Conservation (phyloP, 2,888 invertebrate species). For the Stramonita haemastoma region DNA sequence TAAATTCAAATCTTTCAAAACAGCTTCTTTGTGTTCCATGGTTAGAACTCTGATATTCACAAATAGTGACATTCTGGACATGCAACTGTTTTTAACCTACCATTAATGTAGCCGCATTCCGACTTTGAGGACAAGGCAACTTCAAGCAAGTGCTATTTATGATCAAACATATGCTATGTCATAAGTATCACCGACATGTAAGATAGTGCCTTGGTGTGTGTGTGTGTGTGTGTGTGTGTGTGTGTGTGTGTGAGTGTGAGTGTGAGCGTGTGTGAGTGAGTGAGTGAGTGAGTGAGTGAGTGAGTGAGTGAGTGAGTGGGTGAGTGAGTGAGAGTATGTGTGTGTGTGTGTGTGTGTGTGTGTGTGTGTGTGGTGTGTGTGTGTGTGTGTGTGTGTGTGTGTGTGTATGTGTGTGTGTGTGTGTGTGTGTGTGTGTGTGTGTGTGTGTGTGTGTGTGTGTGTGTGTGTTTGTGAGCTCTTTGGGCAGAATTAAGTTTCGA, state of each 20-base stretch:
- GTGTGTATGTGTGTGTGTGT: not conserved
- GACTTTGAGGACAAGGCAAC: no score
- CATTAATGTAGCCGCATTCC: no score
- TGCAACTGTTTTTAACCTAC: no score
- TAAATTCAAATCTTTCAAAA: no score
- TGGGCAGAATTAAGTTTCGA: not conserved
- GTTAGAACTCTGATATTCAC: no score
- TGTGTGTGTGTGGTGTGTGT: not conserved
- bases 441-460: not conserved
- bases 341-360: not conserved
- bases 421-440: not conserved
- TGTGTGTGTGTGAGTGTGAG: not conserved
- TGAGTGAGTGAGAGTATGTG: not conserved
- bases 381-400: not conserved
- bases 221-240: not conserved
- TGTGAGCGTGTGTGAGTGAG: no score
- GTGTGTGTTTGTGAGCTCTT: not conserved
- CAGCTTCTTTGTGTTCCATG: no score
- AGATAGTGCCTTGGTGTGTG: not conserved
- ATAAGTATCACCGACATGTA: no score
- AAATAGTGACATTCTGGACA: no score
- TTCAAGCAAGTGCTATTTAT: no score
- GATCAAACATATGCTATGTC: no score
- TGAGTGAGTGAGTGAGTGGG: not conserved
- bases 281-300: not conserved